Evolutionary conservation across 2,888 invertebrate genomes (phyloP).

Genomic region (Gibbula magus): DNA sequence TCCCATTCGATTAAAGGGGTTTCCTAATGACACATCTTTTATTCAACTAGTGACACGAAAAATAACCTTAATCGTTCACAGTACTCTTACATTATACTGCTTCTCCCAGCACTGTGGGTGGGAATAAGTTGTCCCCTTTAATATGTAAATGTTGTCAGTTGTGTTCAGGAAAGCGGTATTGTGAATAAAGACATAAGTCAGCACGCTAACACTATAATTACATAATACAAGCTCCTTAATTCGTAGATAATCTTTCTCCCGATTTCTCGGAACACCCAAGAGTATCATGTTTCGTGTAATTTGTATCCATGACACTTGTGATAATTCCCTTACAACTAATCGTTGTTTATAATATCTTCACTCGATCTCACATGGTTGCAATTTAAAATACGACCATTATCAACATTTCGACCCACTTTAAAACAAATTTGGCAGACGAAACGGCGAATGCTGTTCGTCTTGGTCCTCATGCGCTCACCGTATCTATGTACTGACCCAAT

Average conservation of each 20-base stretch:
- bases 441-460: not conserved
- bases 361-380: not conserved
- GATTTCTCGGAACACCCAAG: not conserved
- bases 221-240: not conserved
- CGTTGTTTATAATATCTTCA: not conserved
- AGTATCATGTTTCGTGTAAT: not conserved
- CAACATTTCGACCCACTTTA: not conserved
- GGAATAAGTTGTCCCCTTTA: too few relatives aligned
- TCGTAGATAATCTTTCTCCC: not conserved
- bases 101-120: too few relatives aligned
- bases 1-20: too few relatives aligned
- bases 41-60: too few relatives aligned
- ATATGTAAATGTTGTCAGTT: too few relatives aligned
- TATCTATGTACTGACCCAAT: not conserved
- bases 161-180: too few relatives aligned
- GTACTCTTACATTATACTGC: too few relatives aligned
- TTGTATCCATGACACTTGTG: conserved; percentile 4
- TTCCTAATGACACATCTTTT: too few relatives aligned
- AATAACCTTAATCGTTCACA: too few relatives aligned
- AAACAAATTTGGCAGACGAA: not conserved
- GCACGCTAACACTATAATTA: not conserved
- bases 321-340: conserved; percentile 6
- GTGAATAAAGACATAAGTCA: not conserved
- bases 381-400: not conserved
- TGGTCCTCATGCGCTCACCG: not conserved